These are phyloP conservation scores for Chinchilla lanigera DNA, from an alignment of 2,113 vertebrate species.

Conservation along the genomic window DNA sequence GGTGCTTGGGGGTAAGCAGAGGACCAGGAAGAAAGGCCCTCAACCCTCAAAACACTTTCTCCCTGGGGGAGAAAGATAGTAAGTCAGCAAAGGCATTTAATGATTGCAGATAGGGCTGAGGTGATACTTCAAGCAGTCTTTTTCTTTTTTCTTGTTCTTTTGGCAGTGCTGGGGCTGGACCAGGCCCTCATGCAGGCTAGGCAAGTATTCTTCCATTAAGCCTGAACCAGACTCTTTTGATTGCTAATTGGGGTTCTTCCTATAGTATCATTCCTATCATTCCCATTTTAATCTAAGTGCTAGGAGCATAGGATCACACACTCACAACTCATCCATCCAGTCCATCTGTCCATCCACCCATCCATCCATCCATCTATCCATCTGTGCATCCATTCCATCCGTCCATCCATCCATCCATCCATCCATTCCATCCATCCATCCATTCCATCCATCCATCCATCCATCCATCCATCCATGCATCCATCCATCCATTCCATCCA, in stretches of 20 bases:
- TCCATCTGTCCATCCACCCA: too few relatives aligned
- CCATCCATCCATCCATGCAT: neutral
- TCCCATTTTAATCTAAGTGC: neutral
- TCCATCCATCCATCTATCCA: fast-evolving
- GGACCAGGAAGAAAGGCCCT: neutral
- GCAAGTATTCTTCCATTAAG: neutral
- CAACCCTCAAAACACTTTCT: neutral
- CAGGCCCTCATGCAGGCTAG: neutral
- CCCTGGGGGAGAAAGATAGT: neutral
- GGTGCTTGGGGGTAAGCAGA: too few relatives aligned
- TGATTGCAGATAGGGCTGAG: neutral
- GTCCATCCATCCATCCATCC: neutral
- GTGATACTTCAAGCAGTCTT: neutral
- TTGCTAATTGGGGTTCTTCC: neutral
- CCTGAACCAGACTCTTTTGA: neutral
- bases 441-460: neutral
- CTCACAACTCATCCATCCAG: neutral
- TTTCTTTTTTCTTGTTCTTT: neutral
- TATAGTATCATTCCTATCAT: neutral
- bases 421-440: neutral
- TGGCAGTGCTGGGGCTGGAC: neutral
- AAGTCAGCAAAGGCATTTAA: neutral
- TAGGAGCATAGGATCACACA: neutral
- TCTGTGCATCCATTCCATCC: fast-evolving
- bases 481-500: neutral